Conservation (phyloP, 2,113 vertebrate genomes). For the Terrapene triunguis region DNA sequence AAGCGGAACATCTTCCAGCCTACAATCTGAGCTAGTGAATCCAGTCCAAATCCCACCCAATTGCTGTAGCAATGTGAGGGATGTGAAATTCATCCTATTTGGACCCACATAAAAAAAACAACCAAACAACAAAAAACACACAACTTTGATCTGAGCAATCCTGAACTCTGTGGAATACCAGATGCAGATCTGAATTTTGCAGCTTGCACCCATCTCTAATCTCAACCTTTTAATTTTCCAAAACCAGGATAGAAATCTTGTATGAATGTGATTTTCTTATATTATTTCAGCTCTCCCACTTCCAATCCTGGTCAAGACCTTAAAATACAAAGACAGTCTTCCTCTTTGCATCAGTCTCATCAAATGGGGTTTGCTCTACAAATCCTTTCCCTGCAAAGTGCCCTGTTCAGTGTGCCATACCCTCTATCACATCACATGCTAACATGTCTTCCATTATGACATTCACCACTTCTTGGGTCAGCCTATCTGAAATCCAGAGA, state of each 20-base stretch:
- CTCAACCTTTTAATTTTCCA: neutral
- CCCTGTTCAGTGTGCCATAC: neutral
- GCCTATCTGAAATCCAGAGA: neutral
- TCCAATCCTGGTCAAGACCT: neutral
- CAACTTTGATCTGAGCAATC: neutral
- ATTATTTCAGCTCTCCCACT: neutral
- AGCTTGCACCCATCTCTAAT: fast-evolving
- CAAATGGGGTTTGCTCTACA: neutral
- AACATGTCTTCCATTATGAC: neutral
- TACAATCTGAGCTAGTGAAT: neutral
- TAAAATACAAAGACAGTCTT: neutral
- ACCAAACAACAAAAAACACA: neutral
- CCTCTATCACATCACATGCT: neutral
- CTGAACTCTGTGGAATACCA: neutral
- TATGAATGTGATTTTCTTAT: neutral
- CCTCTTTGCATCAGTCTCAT: neutral
- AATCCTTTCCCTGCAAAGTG: neutral
- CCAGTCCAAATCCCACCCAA: neutral
- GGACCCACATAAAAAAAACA: neutral
- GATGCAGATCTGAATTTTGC: neutral
- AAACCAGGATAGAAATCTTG: neutral
- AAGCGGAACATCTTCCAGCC: fast-evolving
- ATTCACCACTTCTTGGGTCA: neutral
- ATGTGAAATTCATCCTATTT: fast-evolving
- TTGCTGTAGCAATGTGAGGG: neutral